Evolutionary conservation across 2,113 vertebrate genomes (phyloP).

Genomic region (Lasiurus borealis): DNA sequence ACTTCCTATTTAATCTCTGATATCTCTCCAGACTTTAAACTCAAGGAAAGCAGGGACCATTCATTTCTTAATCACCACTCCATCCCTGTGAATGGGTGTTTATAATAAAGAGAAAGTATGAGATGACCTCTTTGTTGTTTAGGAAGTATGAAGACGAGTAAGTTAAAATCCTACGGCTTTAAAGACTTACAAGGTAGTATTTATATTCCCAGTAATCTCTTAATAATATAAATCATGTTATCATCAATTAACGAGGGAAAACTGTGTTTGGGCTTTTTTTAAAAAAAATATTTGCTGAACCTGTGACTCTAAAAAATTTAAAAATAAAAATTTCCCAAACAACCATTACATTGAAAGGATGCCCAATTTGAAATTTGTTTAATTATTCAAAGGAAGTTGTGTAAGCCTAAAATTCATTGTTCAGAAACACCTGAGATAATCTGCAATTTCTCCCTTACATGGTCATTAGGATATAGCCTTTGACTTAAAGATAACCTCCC

Average conservation of each 20-base stretch:
- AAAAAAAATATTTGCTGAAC: neutral
- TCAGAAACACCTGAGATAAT: conserved; percentile 32
- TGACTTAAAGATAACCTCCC: conserved; percentile 32
- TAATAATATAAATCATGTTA: conserved; percentile 43
- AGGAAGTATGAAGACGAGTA: neutral
- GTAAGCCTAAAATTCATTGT: neutral
- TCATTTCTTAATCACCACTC: neutral
- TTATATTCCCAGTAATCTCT: conserved; percentile 38
- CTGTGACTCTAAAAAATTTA: conserved; percentile 27
- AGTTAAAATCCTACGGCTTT: conserved; percentile 53
- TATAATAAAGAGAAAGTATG: neutral
- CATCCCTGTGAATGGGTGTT: neutral
- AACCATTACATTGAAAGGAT: conserved; percentile 24
- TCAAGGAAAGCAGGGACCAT: neutral
- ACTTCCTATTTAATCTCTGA: neutral
- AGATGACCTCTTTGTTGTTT: conserved; percentile 12
- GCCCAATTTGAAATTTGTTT: conserved; percentile 15
- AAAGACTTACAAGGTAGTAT: conserved; percentile 27
- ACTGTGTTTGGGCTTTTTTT: neutral
- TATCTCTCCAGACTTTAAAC: conserved; percentile 34
- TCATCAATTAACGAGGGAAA: conserved; percentile 42
- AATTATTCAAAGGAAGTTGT: conserved; percentile 19
- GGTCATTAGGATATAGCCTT: conserved; percentile 15
- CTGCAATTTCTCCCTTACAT: conserved; percentile 41
- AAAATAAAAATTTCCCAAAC: conserved; percentile 32